Evolutionary conservation across 1,140 invertebrate species (phyloP).

Genomic region (Littorina saxatilis): DNA sequence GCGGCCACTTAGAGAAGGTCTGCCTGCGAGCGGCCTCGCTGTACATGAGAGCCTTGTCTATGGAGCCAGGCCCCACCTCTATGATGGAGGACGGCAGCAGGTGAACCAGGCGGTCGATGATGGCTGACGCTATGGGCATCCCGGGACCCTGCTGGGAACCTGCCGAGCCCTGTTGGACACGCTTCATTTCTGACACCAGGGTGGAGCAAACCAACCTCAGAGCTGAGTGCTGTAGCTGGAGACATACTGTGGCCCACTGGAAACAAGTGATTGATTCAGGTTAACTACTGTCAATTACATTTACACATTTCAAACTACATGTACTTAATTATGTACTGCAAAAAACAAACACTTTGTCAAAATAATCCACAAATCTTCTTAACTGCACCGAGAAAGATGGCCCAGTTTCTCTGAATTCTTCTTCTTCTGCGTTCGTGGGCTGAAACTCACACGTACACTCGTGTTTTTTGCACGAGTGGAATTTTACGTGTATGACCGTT

Average conservation of each 20-base stretch:
- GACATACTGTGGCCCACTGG: conserved; percentile 93
- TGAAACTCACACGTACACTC: too few species aligned
- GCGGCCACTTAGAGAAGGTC: conserved; percentile 95
- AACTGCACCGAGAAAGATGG: too few species aligned
- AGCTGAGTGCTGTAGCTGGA: conserved; percentile 86
- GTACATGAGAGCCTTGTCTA: conserved; percentile 83
- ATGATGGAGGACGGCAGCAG: conserved; percentile 76
- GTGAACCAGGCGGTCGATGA: conserved; percentile 89
- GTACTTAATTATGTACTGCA: too few species aligned
- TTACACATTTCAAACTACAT: too few species aligned
- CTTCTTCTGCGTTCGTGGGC: too few species aligned
- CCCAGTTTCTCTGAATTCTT: too few species aligned
- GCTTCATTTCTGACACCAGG: conserved; percentile 88
- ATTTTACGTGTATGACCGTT: too few species aligned
- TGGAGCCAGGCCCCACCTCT: conserved; percentile 59
- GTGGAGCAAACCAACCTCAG: conserved; percentile 86
- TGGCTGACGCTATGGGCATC: conserved; percentile 90
- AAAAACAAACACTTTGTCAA: too few species aligned
- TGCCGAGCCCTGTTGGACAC: conserved; percentile 84
- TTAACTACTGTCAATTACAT: too few species aligned
- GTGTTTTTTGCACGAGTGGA: too few species aligned
- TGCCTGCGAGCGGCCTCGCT: conserved; percentile 91
- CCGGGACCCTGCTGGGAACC: conserved; percentile 89
- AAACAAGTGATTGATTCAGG: too few species aligned
- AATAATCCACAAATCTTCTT: too few species aligned